phyloP scores from a whole-genome alignment of 2,797 vertebrate genomes.

The Limosa lapponica region DNA sequence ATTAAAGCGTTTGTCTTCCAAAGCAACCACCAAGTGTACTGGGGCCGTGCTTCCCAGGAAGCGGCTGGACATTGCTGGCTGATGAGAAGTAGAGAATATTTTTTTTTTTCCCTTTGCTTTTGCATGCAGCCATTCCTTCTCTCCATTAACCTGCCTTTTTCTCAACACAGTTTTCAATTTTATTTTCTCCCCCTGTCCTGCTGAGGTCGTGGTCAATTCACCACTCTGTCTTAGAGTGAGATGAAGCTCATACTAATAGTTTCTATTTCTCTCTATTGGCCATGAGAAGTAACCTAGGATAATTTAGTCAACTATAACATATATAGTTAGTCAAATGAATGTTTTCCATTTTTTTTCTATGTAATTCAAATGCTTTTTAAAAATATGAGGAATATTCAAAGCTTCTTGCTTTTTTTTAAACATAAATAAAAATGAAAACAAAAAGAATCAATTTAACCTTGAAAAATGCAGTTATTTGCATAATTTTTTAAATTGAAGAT shows the following conservation, averaged over 20 bases:
- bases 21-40: rapidly evolving
- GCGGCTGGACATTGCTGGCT: background rate
- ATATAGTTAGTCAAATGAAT: background rate
- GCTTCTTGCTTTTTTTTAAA: background rate
- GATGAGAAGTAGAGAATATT: background rate
- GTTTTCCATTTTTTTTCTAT: background rate
- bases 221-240: background rate
- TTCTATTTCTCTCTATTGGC: background rate
- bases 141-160: background rate
- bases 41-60: background rate
- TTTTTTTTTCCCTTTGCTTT: background rate
- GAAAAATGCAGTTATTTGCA: background rate
- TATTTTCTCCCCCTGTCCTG: background rate
- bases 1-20: rapidly evolving
- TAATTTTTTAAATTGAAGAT: background rate
- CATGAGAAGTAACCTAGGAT: background rate
- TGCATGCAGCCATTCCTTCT: background rate
- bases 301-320: background rate
- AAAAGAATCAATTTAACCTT: background rate
- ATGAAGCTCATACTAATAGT: background rate
- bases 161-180: background rate
- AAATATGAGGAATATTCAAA: background rate
- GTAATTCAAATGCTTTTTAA: background rate
- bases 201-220: background rate
- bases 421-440: background rate